phyloP scores from a whole-genome alignment of 2,888 invertebrate species.

The Papilio demoleus region DNA sequence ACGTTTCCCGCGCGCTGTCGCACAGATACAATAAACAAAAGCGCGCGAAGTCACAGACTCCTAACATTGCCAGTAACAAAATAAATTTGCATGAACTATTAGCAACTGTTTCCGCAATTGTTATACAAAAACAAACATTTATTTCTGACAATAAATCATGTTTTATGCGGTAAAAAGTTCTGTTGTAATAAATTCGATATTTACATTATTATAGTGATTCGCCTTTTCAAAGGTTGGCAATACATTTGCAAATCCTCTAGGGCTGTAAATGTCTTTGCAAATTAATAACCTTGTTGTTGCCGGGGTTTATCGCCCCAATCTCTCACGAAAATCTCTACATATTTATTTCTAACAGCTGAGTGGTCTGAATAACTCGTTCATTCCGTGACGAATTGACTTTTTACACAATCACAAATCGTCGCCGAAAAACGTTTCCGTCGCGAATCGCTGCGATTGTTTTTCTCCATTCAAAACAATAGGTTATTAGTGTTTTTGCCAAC shows the following conservation, averaged over 20 bases:
- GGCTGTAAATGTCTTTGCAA: too few relatives aligned
- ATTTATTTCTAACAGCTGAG: not conserved
- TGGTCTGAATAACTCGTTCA: not conserved
- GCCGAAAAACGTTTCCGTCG: slow-evolving; percentile 37
- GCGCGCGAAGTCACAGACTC: slow-evolving; percentile 22
- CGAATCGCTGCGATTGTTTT: slow-evolving; percentile 39
- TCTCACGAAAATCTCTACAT: too few relatives aligned
- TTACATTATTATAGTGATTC: too few relatives aligned
- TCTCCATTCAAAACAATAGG: slow-evolving; percentile 59
- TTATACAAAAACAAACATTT: slow-evolving; percentile 3
- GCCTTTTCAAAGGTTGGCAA: too few relatives aligned
- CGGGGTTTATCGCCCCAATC: too few relatives aligned
- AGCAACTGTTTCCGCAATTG: slow-evolving; percentile 18
- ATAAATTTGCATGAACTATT: slow-evolving; percentile 35
- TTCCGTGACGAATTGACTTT: slow-evolving; percentile 15
- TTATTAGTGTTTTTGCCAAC: slow-evolving; percentile 69
- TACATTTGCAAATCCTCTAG: too few relatives aligned
- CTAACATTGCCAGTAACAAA: slow-evolving; percentile 20
- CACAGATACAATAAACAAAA: slow-evolving; percentile 37
- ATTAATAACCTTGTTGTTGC: too few relatives aligned
- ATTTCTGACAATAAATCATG: not conserved
- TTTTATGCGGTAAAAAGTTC: not conserved
- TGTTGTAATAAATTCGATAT: too few relatives aligned
- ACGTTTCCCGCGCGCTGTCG: slow-evolving; percentile 35
- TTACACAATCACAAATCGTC: slow-evolving; percentile 18